These are phyloP conservation scores for Uropetala carovei DNA, from an alignment of 2,888 invertebrate genomes.

Conservation along the genomic window DNA sequence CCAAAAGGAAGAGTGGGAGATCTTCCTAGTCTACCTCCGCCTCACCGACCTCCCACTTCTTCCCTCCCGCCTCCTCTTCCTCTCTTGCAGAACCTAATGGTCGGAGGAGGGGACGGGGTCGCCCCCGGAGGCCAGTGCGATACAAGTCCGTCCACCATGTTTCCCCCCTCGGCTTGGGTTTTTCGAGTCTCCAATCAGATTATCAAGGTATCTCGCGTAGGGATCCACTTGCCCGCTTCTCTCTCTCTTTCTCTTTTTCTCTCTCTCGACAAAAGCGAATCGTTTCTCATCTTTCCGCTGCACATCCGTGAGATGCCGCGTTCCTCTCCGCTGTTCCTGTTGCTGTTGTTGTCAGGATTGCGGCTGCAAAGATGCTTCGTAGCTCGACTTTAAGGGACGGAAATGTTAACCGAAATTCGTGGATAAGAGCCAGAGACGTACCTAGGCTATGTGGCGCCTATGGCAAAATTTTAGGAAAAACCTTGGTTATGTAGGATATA, in stretches of 20 bases:
- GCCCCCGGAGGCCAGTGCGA: background rate
- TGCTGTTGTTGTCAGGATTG: background rate
- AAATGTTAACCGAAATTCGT: too few relatives aligned
- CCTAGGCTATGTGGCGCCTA: too few relatives aligned
- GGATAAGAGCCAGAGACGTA: background rate
- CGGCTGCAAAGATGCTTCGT: too few relatives aligned
- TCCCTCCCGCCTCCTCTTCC: too few relatives aligned
- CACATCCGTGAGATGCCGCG: background rate
- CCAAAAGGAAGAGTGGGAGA: background rate
- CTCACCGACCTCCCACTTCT: too few relatives aligned
- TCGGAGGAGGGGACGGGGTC: background rate
- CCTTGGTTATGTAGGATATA: too few relatives aligned
- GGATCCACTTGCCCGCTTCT: background rate
- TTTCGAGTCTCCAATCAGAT: constrained; percentile 1
- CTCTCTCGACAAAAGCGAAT: background rate
- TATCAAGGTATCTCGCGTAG: constrained; percentile 24
- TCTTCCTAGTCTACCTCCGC: too few relatives aligned
- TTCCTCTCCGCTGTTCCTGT: background rate
- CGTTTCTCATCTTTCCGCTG: background rate
- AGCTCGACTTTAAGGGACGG: too few relatives aligned
- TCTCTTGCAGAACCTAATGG: constrained; percentile 30
- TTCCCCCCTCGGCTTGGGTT: background rate
- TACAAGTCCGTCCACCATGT: constrained; percentile 3
- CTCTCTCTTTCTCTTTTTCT: background rate
- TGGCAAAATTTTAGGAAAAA: too few relatives aligned